phyloP scores from a whole-genome alignment of 1,140 invertebrate genomes.

The Diorhabda sublineata region DNA sequence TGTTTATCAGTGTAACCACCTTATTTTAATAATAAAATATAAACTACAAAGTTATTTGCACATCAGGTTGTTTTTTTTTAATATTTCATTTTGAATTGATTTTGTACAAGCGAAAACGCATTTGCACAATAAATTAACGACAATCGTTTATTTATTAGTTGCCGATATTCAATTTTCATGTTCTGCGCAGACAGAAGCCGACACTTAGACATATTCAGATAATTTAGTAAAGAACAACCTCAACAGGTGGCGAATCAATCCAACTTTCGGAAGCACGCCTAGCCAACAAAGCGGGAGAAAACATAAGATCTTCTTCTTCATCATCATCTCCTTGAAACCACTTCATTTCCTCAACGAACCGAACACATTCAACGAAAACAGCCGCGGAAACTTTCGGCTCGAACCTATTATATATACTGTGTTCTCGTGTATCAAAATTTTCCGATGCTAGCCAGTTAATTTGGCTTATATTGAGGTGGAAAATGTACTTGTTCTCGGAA shows the following conservation, averaged over 20 bases:
- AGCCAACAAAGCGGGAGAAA: conserved; percentile 77
- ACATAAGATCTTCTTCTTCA: conserved; percentile 77
- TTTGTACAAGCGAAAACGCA: too few relatives aligned
- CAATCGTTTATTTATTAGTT: too few relatives aligned
- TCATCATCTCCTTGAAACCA: conserved; percentile 68
- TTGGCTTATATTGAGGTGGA: not conserved
- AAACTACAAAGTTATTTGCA: too few relatives aligned
- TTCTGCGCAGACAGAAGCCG: too few relatives aligned
- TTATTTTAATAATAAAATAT: too few relatives aligned
- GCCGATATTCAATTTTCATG: too few relatives aligned
- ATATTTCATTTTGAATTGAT: too few relatives aligned
- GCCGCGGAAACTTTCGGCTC: not conserved
- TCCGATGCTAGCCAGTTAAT: not conserved
- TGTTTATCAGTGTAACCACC: too few relatives aligned
- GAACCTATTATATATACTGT: conserved; percentile 29
- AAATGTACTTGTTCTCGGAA: too few relatives aligned
- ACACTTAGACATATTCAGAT: too few relatives aligned
- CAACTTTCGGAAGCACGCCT: conserved; percentile 78
- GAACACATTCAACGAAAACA: not conserved
- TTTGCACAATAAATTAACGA: too few relatives aligned
- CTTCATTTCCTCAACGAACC: conserved; percentile 44
- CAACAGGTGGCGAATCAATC: conserved; percentile 77
- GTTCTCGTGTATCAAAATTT: conserved; percentile 31
- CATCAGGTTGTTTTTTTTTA: too few relatives aligned
- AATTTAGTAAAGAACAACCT: conserved; percentile 54